These are phyloP conservation scores for Phytoseiulus persimilis DNA, from an alignment of 2,888 invertebrate genomes.

Conservation along the genomic window DNA sequence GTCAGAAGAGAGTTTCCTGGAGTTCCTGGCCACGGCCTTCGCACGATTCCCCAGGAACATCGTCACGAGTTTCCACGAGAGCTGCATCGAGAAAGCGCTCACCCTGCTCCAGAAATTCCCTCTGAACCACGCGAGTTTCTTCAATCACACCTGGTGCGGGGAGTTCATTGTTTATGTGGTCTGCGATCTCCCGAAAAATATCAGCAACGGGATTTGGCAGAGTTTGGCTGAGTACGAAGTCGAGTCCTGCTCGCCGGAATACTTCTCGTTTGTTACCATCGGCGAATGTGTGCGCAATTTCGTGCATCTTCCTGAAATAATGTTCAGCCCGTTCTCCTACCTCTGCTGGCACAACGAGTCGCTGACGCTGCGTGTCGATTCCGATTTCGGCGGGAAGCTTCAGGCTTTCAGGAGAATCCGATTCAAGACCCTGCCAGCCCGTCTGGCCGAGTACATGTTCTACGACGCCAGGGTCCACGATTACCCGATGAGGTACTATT, in stretches of 20 bases:
- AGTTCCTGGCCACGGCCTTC: not conserved
- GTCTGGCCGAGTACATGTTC: constrained; percentile 17
- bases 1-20: not conserved
- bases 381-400: constrained; percentile 21
- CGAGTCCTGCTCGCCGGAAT: not conserved
- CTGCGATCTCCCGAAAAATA: not conserved
- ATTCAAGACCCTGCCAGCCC: not conserved
- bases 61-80: not conserved
- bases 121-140: not conserved
- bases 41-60: not conserved
- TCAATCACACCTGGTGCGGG: not conserved
- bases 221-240: not conserved
- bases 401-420: not conserved
- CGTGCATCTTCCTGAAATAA: not conserved
- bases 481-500: constrained; percentile 14
- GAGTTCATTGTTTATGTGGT: not conserved
- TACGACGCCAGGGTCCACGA: not conserved
- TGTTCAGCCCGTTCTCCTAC: not conserved
- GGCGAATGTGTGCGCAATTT: not conserved
- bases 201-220: not conserved
- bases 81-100: not conserved
- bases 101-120: not conserved
- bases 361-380: constrained; percentile 10
- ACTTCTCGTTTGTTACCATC: constrained; percentile 7
- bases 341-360: not conserved